A percentile compares a stretch with the other conserved stretches of the same genome.
These are phyloP conservation scores for Tokudaia muenninki DNA, from an alignment of 2,797 vertebrate species.

Conservation along the genomic window DNA sequence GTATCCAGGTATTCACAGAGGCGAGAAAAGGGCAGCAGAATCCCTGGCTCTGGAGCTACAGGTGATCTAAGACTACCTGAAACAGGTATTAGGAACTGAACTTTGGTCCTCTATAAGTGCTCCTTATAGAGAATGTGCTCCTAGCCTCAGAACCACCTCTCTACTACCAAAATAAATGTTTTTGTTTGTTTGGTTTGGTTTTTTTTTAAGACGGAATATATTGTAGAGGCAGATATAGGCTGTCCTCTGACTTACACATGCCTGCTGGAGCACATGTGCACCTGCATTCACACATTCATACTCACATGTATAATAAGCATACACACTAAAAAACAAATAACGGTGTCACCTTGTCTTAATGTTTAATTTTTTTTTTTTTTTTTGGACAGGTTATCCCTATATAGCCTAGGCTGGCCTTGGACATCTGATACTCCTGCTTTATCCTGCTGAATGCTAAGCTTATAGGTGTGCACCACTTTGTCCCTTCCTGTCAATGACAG, in stretches of 20 bases:
- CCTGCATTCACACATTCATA: background rate
- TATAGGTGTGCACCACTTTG: background rate
- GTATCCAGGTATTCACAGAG: background rate
- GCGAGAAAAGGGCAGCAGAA: background rate
- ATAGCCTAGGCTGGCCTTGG: background rate
- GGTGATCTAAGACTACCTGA: background rate
- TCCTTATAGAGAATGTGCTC: background rate
- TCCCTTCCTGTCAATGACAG: background rate
- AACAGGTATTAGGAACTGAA: background rate
- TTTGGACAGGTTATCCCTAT: background rate
- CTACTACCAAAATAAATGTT: background rate
- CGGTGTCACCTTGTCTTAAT: background rate
- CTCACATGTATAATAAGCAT: background rate
- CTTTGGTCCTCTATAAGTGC: background rate
- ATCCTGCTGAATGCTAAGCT: background rate
- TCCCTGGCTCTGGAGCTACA: background rate
- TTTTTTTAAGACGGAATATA: background rate
- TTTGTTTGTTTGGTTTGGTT: background rate
- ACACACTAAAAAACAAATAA: background rate
- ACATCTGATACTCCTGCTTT: background rate
- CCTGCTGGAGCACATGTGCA: background rate
- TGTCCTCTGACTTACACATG: background rate
- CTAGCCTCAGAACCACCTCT: background rate
- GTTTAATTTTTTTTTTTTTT: background rate
- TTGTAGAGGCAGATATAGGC: conserved; percentile 8